These are phyloP conservation scores for Anhinga rufa DNA, from an alignment of 2,113 vertebrate species.

Conservation along the genomic window DNA sequence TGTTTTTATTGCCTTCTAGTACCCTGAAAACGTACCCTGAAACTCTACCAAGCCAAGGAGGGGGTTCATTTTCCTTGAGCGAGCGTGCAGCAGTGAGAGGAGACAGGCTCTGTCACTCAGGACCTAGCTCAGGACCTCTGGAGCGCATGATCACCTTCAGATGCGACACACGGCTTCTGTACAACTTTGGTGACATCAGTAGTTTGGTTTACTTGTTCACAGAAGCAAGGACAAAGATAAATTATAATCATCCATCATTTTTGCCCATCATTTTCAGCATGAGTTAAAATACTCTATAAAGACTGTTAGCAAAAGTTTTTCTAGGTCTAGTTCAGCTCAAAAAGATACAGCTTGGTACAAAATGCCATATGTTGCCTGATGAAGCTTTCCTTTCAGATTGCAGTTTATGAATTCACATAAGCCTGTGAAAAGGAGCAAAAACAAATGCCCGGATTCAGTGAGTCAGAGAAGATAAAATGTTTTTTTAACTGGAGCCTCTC, in stretches of 20 bases:
- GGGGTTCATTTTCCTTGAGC: neutral
- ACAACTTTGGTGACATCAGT: neutral
- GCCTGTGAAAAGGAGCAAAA: slow-evolving; percentile 15
- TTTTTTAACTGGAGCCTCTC: neutral
- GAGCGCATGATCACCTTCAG: neutral
- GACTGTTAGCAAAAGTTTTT: neutral
- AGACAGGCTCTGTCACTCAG: neutral
- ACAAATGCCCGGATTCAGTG: neutral
- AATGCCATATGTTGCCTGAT: neutral
- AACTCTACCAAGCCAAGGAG: neutral
- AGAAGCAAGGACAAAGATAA: neutral
- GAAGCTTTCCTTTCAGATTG: neutral
- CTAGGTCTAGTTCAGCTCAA: neutral
- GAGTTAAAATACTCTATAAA: neutral
- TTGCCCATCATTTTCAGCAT: neutral
- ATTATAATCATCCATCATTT: neutral
- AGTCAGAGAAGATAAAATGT: neutral
- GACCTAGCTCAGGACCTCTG: neutral
- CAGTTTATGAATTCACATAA: neutral
- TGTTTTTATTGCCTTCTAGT: neutral
- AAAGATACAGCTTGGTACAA: neutral
- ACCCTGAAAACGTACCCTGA: neutral
- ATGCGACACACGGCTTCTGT: accelerated
- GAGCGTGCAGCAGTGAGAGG: neutral
- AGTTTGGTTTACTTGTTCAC: neutral